Evolutionary conservation across 2,797 vertebrate species (phyloP).

Genomic region (Phalanger gymnotis): DNA sequence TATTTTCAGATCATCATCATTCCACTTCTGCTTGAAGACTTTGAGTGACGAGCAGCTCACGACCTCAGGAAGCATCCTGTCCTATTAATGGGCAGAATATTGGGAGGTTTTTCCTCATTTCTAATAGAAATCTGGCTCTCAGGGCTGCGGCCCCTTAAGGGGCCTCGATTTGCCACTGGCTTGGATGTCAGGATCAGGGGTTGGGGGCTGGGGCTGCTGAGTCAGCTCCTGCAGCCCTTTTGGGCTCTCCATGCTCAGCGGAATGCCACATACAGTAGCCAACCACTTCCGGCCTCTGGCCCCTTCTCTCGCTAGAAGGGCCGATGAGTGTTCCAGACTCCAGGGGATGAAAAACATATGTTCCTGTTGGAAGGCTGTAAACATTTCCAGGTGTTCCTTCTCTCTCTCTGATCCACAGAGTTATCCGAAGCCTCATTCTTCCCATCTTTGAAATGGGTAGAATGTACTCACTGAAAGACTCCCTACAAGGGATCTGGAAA

Average conservation of each 20-base stretch:
- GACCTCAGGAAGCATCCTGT: neutral
- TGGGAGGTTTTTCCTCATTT: neutral
- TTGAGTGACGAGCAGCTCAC: neutral
- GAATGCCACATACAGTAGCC: neutral
- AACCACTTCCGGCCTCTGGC: neutral
- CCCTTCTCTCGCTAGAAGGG: neutral
- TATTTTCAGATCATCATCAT: neutral
- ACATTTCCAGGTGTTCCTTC: neutral
- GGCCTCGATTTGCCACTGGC: neutral
- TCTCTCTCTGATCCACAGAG: neutral
- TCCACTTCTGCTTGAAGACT: neutral
- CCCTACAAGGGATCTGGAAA: neutral
- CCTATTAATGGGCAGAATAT: neutral
- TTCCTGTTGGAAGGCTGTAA: neutral
- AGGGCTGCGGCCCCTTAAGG: neutral
- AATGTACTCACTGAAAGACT: neutral
- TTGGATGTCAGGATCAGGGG: neutral
- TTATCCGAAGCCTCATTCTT: neutral
- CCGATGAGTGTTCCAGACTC: neutral
- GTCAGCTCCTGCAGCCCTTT: neutral
- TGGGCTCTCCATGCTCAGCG: neutral
- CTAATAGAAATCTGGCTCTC: neutral
- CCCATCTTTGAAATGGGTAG: neutral
- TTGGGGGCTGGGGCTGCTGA: neutral
- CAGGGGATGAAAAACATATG: neutral